These are phyloP conservation scores for Trileptium ribeirensis DNA, from an alignment of 2,888 invertebrate genomes.

Conservation along the genomic window DNA sequence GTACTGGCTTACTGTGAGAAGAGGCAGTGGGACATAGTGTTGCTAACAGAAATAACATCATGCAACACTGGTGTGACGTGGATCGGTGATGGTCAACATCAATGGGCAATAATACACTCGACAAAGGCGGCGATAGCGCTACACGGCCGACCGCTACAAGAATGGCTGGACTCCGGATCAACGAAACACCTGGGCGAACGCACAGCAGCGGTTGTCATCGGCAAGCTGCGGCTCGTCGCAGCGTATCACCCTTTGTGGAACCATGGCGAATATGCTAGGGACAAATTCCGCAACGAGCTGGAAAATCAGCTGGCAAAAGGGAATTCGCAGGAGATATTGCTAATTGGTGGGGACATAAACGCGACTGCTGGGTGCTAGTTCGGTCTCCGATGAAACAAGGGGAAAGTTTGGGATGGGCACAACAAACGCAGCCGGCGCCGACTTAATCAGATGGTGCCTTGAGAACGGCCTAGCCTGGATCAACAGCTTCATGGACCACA, in stretches of 20 bases:
- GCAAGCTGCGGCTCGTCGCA: neutral
- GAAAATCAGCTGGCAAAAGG: neutral
- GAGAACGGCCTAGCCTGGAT: neutral
- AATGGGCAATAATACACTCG: neutral
- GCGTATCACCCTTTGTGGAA: slow-evolving; percentile 1
- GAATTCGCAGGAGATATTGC: neutral
- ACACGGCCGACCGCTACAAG: neutral
- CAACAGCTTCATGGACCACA: no score
- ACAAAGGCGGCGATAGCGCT: neutral
- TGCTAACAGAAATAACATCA: neutral
- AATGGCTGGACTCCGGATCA: neutral
- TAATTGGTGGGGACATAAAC: slow-evolving; percentile 1
- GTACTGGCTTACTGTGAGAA: neutral
- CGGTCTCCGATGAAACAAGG: no score
- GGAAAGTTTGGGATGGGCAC: neutral
- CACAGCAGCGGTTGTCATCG: neutral
- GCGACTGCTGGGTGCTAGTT: neutral
- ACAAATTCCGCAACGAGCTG: neutral
- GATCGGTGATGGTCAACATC: neutral
- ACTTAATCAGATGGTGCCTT: neutral
- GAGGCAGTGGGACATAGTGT: neutral
- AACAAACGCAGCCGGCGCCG: neutral
- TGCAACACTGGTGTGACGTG: neutral
- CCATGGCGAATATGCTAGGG: neutral
- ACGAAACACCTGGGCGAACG: neutral